phyloP scores from a whole-genome alignment of 2,888 invertebrate species.

The Timema cristinae region DNA sequence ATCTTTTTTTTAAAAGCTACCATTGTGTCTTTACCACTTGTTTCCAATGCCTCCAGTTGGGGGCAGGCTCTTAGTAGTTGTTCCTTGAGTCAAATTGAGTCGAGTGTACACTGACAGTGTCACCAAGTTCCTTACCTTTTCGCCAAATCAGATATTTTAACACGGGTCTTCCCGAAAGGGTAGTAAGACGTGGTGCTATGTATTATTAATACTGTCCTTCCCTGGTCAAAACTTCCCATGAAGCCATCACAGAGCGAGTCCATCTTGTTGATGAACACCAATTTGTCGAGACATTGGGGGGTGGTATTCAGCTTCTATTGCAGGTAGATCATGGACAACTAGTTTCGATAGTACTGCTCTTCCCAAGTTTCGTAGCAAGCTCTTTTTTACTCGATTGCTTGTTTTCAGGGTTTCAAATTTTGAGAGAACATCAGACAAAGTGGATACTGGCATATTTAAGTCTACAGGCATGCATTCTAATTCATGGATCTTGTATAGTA shows the following conservation, averaged over 20 bases:
- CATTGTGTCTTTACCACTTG: constrained; percentile 9
- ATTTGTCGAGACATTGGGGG: no score
- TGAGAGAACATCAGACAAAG: not conserved
- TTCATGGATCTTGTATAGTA: not conserved
- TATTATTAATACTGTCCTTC: no score
- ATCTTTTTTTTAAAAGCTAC: no score
- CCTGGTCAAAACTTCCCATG: no score
- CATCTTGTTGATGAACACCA: not conserved
- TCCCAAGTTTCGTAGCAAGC: not conserved
- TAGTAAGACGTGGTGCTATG: no score
- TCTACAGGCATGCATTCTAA: not conserved
- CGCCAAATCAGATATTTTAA: not conserved
- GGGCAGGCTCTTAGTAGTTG: constrained; percentile 15
- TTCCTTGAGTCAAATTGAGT: constrained; percentile 6
- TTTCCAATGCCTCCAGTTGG: constrained; percentile 1
- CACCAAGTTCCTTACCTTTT: not conserved
- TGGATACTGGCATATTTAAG: no score
- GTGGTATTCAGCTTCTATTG: no score
- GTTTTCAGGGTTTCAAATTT: not conserved
- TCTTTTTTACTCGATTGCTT: constrained; percentile 8
- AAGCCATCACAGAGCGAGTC: no score
- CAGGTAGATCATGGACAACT: not conserved
- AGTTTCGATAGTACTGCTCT: not conserved
- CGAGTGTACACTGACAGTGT: no score
- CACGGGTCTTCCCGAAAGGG: not conserved